Percentiles rank a stretch among this genome's conserved stretches.
These are phyloP conservation scores for Diadegma fenestrale DNA, from an alignment of 2,888 invertebrate species.

Conservation along the genomic window DNA sequence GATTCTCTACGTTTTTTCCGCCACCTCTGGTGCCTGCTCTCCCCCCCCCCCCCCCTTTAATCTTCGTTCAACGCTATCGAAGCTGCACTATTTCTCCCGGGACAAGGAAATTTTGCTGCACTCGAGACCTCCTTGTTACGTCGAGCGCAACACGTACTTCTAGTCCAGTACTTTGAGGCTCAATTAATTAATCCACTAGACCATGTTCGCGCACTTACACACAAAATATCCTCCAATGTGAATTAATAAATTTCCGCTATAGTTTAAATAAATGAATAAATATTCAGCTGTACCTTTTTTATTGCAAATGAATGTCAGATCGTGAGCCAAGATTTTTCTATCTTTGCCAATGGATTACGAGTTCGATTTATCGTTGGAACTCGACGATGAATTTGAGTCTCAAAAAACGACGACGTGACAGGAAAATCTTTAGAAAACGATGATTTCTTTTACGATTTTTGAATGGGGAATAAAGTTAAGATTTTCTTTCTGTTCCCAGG, in stretches of 20 bases:
- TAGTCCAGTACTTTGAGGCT: slow-evolving; percentile 72
- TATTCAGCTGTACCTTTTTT: neutral
- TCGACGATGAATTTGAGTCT: neutral
- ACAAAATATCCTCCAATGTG: slow-evolving; percentile 70
- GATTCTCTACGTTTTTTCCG: neutral
- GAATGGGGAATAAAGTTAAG: neutral
- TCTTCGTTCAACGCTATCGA: slow-evolving; percentile 19
- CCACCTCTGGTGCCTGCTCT: neutral
- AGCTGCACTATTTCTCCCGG: slow-evolving; percentile 23
- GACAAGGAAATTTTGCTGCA: slow-evolving; percentile 61
- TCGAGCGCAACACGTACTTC: slow-evolving; percentile 77
- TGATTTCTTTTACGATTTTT: neutral
- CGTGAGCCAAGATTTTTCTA: neutral
- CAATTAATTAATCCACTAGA: slow-evolving; percentile 82
- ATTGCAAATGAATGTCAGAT: neutral
- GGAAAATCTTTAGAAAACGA: neutral
- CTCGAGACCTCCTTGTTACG: slow-evolving; percentile 81
- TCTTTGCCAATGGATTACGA: neutral
- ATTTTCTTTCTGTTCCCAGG: slow-evolving; percentile 66
- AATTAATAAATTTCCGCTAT: slow-evolving; percentile 78
- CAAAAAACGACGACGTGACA: neutral
- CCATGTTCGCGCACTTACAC: slow-evolving; percentile 70
- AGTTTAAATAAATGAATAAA: slow-evolving; percentile 32
- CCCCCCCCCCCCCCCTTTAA: slow-evolving; percentile 18
- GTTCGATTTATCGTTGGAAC: neutral